Evolutionary conservation across 1,140 invertebrate species (phyloP), one percentile per base, ranked within the genome.

Genomic region (Megalopta genalis): DNA sequence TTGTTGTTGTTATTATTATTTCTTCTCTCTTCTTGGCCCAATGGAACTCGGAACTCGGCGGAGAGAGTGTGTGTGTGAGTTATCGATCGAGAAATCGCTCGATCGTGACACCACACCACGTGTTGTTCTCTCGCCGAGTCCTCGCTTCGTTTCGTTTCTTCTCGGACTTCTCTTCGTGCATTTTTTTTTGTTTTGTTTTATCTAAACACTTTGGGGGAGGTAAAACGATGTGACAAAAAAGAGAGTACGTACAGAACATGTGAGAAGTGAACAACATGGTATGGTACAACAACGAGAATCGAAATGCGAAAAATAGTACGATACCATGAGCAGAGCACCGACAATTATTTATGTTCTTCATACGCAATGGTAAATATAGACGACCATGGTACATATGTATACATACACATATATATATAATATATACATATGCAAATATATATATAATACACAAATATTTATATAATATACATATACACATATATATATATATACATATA

Each of bases 41-140:
- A n/a, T 25, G 4, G 67, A 54, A 27, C 42, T 16, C 3, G 25
- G 23, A 16, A 21, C 46, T 10, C 23, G 60, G 54, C n/a, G n/a
- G n/a, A n/a, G n/a, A n/a, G n/a, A n/a, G n/a, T n/a, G n/a, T n/a
- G n/a, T n/a, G n/a, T n/a, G n/a, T 62, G 60, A 37, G 73, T 49
- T 10, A 18, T 7, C 89, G 85, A 82, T 86, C 88, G 88, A 92
- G 90, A 92, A 91, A 92, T 91, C 84, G 90, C 90, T 90, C 89
- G 88, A 91, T 68, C 88, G 90, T 70, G 87, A 85, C 4, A 32
- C 4, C 32, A 2, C 32, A 4, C 32, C n/a, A n/a, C n/a, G n/a
- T n/a, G n/a, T n/a, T n/a, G n/a, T n/a, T n/a, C n/a, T 80, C 14
- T 64, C 62, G 39, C 37, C 27, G 21, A 67, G 75, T 83, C 18